Base-by-base conservation (phyloP, 2,797 vertebrate genomes). In the Argya squamiceps region DNA sequence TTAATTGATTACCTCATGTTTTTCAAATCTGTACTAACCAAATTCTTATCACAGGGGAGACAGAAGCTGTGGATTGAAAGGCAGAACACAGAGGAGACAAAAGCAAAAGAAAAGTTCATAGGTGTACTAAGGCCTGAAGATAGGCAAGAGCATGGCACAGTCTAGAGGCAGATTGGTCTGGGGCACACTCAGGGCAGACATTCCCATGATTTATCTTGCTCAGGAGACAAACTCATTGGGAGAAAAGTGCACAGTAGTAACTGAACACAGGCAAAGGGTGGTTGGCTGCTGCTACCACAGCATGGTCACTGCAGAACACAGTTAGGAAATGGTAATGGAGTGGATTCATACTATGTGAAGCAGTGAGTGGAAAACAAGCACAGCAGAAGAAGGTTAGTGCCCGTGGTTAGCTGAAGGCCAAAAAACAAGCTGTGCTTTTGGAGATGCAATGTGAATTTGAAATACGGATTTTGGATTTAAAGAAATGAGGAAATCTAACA, bases 241-340 rank as follows among this genome's bases (percentile, higher is more conserved):
- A 62, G n/a, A 63, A 65, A 55, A 39, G 27, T n/a, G 22, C 27
- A 11, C 0, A 1, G 16, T 15, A 36, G 26, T 46, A 63, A 47
- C 4, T 2, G 2, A 50, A 64, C 46, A 24, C 15, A 43, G 55
- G 37, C 24, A 46, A 44, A 59, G 49, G 11, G 8, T 29, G n/a
- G 30, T 12, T 30, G 7, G 16, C 29, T 79, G 30, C 70, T 82
- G 89, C 70, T 41, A 17, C n/a, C 43, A 22, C 27, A 47, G 39
- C 52, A 21, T 2, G 1, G 17, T 47, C 78, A 11, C 59, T 71
- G 70, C 0, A 4, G 63, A 23, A 49, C 21, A 9, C 2, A 1
- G 36, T 73, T 41, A 30, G 78, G 60, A 82, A 52, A 41, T 3
- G 0, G 29, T 65, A 10, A 37, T 84, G 47, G 46, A 65, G 43